Evolutionary conservation across 1,140 invertebrate species (phyloP).

Genomic region (Euschistus heros): DNA sequence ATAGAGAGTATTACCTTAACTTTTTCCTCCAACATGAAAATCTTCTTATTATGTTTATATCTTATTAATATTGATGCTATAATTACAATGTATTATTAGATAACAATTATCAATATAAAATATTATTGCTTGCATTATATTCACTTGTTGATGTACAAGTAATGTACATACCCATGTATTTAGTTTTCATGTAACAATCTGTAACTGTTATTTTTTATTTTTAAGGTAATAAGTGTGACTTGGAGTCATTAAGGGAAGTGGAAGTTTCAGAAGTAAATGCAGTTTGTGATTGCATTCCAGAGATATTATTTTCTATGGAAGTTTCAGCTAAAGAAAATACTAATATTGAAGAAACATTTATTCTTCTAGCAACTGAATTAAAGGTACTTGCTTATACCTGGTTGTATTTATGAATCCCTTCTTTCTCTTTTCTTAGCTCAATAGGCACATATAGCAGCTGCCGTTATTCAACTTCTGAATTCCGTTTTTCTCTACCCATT

Average conservation of each 20-base stretch:
- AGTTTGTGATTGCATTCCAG: conserved; percentile 71
- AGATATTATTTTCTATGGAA: conserved; percentile 75
- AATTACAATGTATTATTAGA: too few species aligned
- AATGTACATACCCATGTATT: background rate
- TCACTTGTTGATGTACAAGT: too few species aligned
- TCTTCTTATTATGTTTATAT: too few species aligned
- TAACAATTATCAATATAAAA: background rate
- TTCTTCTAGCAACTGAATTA: conserved; percentile 74
- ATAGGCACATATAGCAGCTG: too few species aligned
- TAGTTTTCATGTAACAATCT: background rate
- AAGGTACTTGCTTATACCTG: conserved; percentile 45
- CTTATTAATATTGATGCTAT: too few species aligned
- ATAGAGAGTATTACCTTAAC: too few species aligned
- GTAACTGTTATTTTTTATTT: conserved; percentile 19
- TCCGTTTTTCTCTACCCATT: too few species aligned
- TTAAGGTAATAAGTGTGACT: conserved; percentile 76
- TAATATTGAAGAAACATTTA: conserved; percentile 85
- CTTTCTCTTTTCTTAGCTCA: too few species aligned
- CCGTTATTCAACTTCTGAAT: too few species aligned
- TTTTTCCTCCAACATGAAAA: too few species aligned
- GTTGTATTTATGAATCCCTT: too few species aligned
- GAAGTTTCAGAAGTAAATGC: conserved; percentile 70
- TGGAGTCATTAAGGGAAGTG: conserved; percentile 69
- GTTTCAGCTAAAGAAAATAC: conserved; percentile 89
- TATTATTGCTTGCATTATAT: background rate